These are phyloP conservation scores for Podiceps cristatus DNA, from an alignment of 2,113 vertebrate genomes.

Conservation along the genomic window DNA sequence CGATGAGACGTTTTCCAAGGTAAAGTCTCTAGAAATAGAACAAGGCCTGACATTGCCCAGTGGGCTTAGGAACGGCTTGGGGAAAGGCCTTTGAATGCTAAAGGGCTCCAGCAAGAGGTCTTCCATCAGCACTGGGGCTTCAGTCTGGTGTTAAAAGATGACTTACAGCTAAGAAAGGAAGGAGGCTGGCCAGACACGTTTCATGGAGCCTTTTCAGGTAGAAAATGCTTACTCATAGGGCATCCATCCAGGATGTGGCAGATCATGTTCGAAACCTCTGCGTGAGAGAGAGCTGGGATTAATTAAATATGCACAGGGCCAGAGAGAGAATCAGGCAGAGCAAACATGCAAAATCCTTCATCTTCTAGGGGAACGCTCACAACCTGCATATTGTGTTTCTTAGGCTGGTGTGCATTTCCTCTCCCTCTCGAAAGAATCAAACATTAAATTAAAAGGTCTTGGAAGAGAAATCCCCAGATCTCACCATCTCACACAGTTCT, in stretches of 20 bases:
- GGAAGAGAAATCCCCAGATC: not conserved
- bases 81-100: not conserved
- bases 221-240: not conserved
- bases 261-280: not conserved
- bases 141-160: not conserved
- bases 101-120: not conserved
- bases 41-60: not conserved
- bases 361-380: not conserved
- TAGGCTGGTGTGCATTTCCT: not conserved
- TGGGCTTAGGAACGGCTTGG: not conserved
- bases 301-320: not conserved
- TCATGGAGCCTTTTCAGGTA: not conserved
- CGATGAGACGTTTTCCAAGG: not conserved
- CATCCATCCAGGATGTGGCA: not conserved
- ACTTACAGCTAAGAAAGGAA: not conserved
- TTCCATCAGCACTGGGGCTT: not conserved
- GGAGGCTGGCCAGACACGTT: rapidly evolving
- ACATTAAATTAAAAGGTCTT: conserved; percentile 21
- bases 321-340: not conserved
- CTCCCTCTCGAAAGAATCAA: not conserved
- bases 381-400: not conserved
- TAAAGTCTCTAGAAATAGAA: not conserved
- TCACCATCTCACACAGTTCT: not conserved
- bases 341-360: conserved; percentile 6
- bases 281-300: not conserved